Evolutionary conservation across 2,888 invertebrate species (phyloP).

Genomic region (Salpingus planirostris): DNA sequence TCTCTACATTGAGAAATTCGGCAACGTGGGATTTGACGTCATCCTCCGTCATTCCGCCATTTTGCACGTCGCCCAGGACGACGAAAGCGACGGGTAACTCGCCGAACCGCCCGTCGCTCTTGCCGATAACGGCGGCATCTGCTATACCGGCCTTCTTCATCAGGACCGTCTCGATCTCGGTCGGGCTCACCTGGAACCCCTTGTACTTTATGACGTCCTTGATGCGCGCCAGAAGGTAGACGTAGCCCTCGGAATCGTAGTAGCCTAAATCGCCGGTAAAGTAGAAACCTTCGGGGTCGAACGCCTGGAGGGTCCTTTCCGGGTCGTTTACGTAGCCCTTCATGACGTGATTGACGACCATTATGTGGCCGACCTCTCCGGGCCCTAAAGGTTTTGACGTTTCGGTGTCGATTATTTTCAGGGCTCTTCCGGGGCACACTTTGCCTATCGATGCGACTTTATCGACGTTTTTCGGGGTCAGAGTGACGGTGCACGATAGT

Average conservation of each 20-base stretch:
- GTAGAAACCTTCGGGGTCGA: slow-evolving; percentile 41
- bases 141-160: slow-evolving; percentile 24
- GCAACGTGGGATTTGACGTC: slow-evolving; percentile 4
- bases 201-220: slow-evolving; percentile 45
- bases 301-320: slow-evolving; percentile 36
- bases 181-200: slow-evolving; percentile 40
- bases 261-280: slow-evolving; percentile 45
- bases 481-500: slow-evolving; percentile 49
- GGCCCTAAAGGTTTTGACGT: slow-evolving; percentile 42
- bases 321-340: slow-evolving; percentile 41
- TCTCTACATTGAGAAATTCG: slow-evolving; percentile 58
- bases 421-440: slow-evolving; percentile 28
- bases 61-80: slow-evolving; percentile 3
- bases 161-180: slow-evolving; percentile 23
- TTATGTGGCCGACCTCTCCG: slow-evolving; percentile 44
- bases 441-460: slow-evolving; percentile 53
- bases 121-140: slow-evolving; percentile 22
- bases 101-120: slow-evolving; percentile 12
- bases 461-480: slow-evolving; percentile 27
- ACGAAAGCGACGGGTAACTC: slow-evolving; percentile 9
- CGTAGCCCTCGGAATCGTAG: slow-evolving; percentile 42
- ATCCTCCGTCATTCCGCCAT: slow-evolving; percentile 2
- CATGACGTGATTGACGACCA: slow-evolving; percentile 36
- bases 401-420: slow-evolving; percentile 37
- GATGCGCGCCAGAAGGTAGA: slow-evolving; percentile 42